Percentiles rank a stretch among this genome's conserved stretches.
Evolutionary conservation across 1,140 invertebrate species (phyloP).

Genomic region (Adoxophyes honmai): DNA sequence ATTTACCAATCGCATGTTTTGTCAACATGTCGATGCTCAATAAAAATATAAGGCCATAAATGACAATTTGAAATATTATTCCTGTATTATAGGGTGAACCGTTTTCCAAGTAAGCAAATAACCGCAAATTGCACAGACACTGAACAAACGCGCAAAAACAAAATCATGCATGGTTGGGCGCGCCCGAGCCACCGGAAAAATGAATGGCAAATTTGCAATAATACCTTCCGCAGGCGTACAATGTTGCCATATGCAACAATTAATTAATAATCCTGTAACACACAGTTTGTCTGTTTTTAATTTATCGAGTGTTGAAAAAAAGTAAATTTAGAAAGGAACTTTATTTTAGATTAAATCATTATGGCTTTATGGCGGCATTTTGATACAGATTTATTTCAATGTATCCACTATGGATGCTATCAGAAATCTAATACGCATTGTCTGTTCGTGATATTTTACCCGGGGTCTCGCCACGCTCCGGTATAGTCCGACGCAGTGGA

Average conservation of each 20-base stretch:
- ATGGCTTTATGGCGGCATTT: too few species aligned
- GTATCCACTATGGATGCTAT: too few species aligned
- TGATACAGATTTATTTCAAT: too few species aligned
- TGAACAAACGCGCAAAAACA: conserved; percentile 73
- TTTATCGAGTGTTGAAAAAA: too few species aligned
- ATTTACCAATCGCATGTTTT: too few species aligned
- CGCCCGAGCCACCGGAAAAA: conserved; percentile 60
- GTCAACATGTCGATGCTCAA: too few species aligned
- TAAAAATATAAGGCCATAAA: too few species aligned
- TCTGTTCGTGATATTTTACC: neutral
- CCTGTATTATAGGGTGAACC: conserved; percentile 53
- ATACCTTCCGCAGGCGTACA: conserved; percentile 49
- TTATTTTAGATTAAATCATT: too few species aligned
- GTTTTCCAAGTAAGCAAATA: conserved; percentile 63
- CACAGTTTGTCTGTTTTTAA: conserved; percentile 10
- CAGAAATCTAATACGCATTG: conserved; percentile 4
- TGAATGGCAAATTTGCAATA: conserved; percentile 71
- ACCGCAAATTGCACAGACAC: conserved; percentile 65
- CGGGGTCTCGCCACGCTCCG: neutral
- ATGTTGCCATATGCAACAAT: conserved; percentile 33
- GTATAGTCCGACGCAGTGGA: too few species aligned
- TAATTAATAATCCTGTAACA: conserved; percentile 29
- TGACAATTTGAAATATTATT: neutral
- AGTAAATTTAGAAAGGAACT: too few species aligned
- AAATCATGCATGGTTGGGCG: conserved; percentile 69